phyloP scores from a whole-genome alignment of 1,140 invertebrate genomes.

The Anthonomus grandis region DNA sequence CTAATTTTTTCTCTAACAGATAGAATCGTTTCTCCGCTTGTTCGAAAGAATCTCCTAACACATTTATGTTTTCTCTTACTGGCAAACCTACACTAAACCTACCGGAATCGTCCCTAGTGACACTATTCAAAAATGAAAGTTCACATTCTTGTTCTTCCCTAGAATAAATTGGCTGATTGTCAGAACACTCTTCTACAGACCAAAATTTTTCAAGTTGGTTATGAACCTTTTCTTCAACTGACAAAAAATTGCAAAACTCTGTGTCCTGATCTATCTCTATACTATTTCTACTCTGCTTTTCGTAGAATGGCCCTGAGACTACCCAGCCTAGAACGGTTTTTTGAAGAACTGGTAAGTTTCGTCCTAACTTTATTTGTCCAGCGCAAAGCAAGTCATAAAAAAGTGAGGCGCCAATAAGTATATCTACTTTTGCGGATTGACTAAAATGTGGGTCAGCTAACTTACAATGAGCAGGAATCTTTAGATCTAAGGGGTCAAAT shows the following conservation, averaged over 20 bases:
- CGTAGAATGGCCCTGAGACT: too few relatives aligned
- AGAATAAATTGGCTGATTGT: constrained; percentile 1
- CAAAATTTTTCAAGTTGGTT: constrained; percentile 18
- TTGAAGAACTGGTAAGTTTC: constrained; percentile 21
- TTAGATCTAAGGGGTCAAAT: constrained; percentile 4
- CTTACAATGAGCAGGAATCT: constrained; percentile 16
- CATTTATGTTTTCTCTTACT: constrained; percentile 6
- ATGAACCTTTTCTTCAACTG: not conserved
- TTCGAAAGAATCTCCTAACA: constrained; percentile 27
- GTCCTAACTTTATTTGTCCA: too few relatives aligned
- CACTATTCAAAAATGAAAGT: constrained; percentile 18
- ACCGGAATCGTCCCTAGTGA: constrained; percentile 4
- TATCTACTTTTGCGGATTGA: constrained; percentile 16
- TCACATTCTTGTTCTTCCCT: constrained; percentile 21
- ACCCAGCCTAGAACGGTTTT: too few relatives aligned
- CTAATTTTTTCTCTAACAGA: constrained; percentile 15
- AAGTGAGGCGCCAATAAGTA: constrained; percentile 26
- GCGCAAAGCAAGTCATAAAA: too few relatives aligned
- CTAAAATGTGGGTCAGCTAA: constrained; percentile 35
- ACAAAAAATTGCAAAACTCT: not conserved
- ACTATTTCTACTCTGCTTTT: not conserved
- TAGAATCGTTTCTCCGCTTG: constrained; percentile 17
- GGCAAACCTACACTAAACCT: constrained; percentile 26
- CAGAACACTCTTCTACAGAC: constrained; percentile 16
- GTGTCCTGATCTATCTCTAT: not conserved